Percentiles rank a stretch among this genome's conserved stretches.
Conservation (phyloP, 2,888 invertebrate genomes). For the Argynnis bischoffii region DNA sequence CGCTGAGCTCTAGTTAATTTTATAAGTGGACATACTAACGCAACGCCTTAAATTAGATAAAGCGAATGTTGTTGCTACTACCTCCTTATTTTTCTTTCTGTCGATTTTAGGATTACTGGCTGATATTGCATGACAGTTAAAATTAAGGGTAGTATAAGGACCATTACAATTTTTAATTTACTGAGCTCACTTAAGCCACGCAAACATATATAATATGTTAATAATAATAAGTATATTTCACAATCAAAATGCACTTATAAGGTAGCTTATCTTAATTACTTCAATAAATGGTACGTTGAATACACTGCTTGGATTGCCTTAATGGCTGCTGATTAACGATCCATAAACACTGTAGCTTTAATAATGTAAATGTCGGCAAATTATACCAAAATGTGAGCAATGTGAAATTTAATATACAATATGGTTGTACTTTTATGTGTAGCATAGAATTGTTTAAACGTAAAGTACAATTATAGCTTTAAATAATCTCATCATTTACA, state of each 20-base stretch:
- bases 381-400: slow-evolving; percentile 10
- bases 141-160: too few species aligned
- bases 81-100: too few species aligned
- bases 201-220: slow-evolving; percentile 1
- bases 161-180: too few species aligned
- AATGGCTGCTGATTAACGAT: slow-evolving; percentile 56
- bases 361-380: slow-evolving; percentile 39
- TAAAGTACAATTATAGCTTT: background rate
- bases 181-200: too few species aligned
- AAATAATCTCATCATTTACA: too few species aligned
- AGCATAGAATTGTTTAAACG: background rate
- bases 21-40: too few species aligned
- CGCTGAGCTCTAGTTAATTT: too few species aligned
- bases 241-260: slow-evolving; percentile 32
- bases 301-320: slow-evolving; percentile 47
- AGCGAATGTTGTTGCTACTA: too few species aligned
- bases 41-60: too few species aligned
- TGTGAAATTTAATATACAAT: background rate
- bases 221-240: slow-evolving; percentile 21
- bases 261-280: slow-evolving; percentile 32
- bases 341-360: slow-evolving; percentile 50
- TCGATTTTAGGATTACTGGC: too few species aligned
- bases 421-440: too few species aligned
- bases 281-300: slow-evolving; percentile 36
- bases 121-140: too few species aligned